These are phyloP conservation scores for Dastarcus helophoroides DNA, from an alignment of 2,888 invertebrate genomes.

Conservation along the genomic window DNA sequence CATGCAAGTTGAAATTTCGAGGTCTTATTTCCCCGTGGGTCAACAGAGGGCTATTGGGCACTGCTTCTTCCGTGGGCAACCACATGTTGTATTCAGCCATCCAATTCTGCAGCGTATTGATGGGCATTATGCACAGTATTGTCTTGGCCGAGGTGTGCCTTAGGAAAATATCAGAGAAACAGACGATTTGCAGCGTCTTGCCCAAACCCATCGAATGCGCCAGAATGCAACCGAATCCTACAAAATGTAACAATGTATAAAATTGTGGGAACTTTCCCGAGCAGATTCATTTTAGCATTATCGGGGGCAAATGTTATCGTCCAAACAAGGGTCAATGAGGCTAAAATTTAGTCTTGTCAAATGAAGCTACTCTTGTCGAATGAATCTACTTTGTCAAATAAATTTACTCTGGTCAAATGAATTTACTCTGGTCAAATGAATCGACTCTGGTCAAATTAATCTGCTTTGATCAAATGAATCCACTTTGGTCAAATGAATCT, in stretches of 20 bases:
- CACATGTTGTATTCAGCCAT: slow-evolving; percentile 95
- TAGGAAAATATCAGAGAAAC: slow-evolving; percentile 92
- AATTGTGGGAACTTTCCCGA: no score
- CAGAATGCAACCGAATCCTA: slow-evolving; percentile 92
- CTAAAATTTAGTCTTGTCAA: no score
- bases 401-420: no score
- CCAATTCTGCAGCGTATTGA: slow-evolving; percentile 98
- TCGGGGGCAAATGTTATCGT: no score
- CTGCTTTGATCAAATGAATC: no score
- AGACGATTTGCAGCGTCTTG: slow-evolving; percentile 90
- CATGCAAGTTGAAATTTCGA: slow-evolving; percentile 76
- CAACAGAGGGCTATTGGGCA: slow-evolving; percentile 41
- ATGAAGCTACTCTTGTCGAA: no score
- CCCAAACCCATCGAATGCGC: slow-evolving; percentile 99
- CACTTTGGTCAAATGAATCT: no score
- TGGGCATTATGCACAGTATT: slow-evolving; percentile 94
- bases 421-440: no score
- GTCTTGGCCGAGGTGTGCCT: slow-evolving; percentile 79
- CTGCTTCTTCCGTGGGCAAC: slow-evolving; percentile 62
- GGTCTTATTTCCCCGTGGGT: slow-evolving; percentile 58
- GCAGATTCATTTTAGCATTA: no score
- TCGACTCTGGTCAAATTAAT: slow-evolving; percentile 5
- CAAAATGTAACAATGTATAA: background rate
- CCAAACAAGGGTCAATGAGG: no score
- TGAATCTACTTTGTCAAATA: no score